Percentiles rank a stretch among this genome's conserved stretches.
Evolutionary conservation across 2,113 vertebrate genomes (phyloP).

Genomic region (Mesocricetus auratus): DNA sequence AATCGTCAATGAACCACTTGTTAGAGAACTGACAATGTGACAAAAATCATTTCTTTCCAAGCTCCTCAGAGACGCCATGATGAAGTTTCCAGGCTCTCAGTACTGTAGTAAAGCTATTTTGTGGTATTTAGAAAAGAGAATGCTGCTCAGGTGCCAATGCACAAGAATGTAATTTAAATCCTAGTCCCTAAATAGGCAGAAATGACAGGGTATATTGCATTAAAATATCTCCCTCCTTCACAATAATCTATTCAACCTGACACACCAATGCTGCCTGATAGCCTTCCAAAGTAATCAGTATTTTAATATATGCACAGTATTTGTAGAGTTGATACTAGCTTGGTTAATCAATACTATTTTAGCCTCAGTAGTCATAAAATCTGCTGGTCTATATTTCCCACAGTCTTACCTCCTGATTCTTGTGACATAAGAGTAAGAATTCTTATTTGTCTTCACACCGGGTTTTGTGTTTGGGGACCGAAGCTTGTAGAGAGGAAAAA

Average conservation of each 20-base stretch:
- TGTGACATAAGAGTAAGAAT: background rate
- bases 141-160: conserved; percentile 59
- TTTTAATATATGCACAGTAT: conserved; percentile 63
- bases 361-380: background rate
- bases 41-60: conserved; percentile 58
- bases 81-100: conserved; percentile 54
- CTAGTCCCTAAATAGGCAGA: conserved; percentile 61
- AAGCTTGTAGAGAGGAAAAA: too few species aligned
- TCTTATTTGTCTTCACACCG: background rate
- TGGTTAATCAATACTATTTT: background rate
- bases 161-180: conserved; percentile 57
- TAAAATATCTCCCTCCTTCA: conserved; percentile 59
- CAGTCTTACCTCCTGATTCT: background rate
- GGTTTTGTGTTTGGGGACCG: background rate
- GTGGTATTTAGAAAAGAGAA: conserved; percentile 62
- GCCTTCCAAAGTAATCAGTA: conserved; percentile 55
- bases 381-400: background rate
- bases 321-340: conserved; percentile 33
- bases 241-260: conserved; percentile 57
- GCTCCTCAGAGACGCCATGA: conserved; percentile 6
- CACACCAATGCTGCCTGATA: conserved; percentile 38
- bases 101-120: conserved; percentile 56
- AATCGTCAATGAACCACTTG: conserved; percentile 47
- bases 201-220: conserved; percentile 16
- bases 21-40: conserved; percentile 36